Percentiles rank a stretch among this genome's conserved stretches.
Evolutionary conservation across 2,797 vertebrate genomes (phyloP).

Genomic region (Telmatherina bonti): DNA sequence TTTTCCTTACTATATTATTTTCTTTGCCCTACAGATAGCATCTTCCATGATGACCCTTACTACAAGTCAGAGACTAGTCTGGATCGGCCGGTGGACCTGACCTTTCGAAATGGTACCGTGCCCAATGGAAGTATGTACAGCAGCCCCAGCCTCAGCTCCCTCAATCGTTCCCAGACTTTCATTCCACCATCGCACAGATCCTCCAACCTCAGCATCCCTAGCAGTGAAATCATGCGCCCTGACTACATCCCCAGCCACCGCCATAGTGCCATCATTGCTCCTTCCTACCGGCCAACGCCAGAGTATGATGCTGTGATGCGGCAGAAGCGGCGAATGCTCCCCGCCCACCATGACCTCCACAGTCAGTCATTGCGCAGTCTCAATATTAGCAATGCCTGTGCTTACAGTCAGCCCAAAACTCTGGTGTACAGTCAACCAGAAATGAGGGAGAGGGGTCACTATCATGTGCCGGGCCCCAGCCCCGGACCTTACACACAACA

Average conservation of each 20-base stretch:
- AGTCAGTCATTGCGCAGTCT: constrained; percentile 96
- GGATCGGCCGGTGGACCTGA: constrained; percentile 87
- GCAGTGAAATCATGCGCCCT: constrained; percentile 93
- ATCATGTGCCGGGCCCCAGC: constrained; percentile 74
- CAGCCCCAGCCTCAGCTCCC: constrained; percentile 93
- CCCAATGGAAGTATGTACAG: constrained; percentile 96
- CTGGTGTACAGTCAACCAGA: constrained; percentile 97
- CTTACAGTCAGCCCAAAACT: constrained; percentile 91
- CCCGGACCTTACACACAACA: constrained; percentile 78
- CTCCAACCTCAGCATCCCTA: constrained; percentile 94
- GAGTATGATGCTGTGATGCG: constrained; percentile 97
- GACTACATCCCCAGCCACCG: constrained; percentile 96
- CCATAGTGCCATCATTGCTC: constrained; percentile 95
- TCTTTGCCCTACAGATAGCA: constrained; percentile 86
- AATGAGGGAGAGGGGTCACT: constrained; percentile 90
- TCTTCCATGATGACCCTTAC: constrained; percentile 94
- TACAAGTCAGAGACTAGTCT: constrained; percentile 95
- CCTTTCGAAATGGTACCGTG: constrained; percentile 89
- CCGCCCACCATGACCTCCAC: constrained; percentile 86
- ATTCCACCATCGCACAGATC: constrained; percentile 93
- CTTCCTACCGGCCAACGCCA: constrained; percentile 95
- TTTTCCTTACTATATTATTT: not conserved
- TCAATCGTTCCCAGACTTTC: constrained; percentile 93
- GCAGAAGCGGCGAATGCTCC: constrained; percentile 89
- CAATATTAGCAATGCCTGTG: constrained; percentile 92